phyloP scores from a whole-genome alignment of 1,140 invertebrate species.

The Danaus melanippus region DNA sequence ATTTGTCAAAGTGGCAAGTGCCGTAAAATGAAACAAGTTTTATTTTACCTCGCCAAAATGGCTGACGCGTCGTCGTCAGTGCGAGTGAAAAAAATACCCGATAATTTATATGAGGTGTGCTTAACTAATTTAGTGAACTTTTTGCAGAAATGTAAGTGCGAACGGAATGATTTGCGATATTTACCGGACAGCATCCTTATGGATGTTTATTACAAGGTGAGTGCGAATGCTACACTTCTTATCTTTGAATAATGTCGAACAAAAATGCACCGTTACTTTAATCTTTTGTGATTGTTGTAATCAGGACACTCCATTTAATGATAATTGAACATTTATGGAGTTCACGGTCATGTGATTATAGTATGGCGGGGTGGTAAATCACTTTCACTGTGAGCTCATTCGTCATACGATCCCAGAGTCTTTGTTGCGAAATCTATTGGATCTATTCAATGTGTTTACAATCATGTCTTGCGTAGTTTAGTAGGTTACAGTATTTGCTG shows the following conservation, averaged over 20 bases:
- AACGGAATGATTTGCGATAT: conserved; percentile 53
- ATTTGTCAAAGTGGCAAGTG: conserved; percentile 22
- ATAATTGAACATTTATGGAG: conserved; percentile 20
- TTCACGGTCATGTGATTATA: conserved; percentile 34
- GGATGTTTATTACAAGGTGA: conserved; percentile 80
- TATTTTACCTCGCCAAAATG: conserved; percentile 70
- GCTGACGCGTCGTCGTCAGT: conserved; percentile 67
- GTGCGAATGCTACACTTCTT: conserved; percentile 36
- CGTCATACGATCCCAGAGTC: conserved; percentile 24
- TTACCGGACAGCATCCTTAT: conserved; percentile 76
- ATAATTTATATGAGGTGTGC: conserved; percentile 73
- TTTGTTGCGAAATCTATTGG: conserved; percentile 24
- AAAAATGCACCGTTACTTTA: conserved; percentile 47
- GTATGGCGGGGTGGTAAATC: conserved; percentile 16
- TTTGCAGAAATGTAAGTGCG: conserved; percentile 62
- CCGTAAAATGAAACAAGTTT: conserved; percentile 52
- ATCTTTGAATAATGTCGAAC: conserved; percentile 47
- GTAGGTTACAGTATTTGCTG: too few relatives aligned
- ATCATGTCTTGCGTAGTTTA: too few relatives aligned
- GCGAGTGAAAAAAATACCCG: conserved; percentile 64
- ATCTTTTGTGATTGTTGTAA: conserved; percentile 15
- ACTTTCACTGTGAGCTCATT: conserved; percentile 41
- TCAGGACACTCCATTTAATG: conserved; percentile 9
- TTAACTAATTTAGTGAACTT: conserved; percentile 68
- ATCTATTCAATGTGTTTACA: too few relatives aligned